Base-by-base conservation (phyloP, 2,113 vertebrate genomes). In the Prunella fulvescens region DNA sequence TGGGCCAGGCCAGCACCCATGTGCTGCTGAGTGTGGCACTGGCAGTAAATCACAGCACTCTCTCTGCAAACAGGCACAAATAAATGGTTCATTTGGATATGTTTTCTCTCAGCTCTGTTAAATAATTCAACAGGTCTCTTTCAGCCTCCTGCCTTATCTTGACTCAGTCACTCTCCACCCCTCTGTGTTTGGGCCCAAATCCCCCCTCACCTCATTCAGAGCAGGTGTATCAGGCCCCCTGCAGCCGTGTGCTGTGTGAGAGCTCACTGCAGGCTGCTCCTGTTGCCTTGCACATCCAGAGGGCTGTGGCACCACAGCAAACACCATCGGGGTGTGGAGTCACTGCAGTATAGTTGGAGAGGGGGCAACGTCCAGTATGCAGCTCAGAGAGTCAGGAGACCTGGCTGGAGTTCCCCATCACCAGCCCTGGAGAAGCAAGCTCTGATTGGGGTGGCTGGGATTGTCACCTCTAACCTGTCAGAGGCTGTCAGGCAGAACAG, bases 341-440 rank as follows among this genome's bases (percentile, higher is more conserved):
- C 42, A 19, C 57, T 47, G 35, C 44, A 9, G 10, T 0, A 3
- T 10, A 50, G 16, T 4, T 9, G 22, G 67, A 8, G 16, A 25
- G n/a, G 13, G 42, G 8, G 31, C 0, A 7, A 37, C 0, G 0
- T 18, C 25, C 42, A 2, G 10, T 10, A 8, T 29, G 23, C 20
- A 17, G 54, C 23, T 86, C 47, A 65, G 14, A 15, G 28, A 45
- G 18, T 22, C 15, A 8, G 13, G 58, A 77, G 10, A 61, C 19
- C 19, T 40, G 40, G 25, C 33, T 73, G 71, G 20, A 73, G 25
- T 51, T 72, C 12, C 7, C 4, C 31, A 20, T 50, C 72, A 24
- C 15, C 45, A 56, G 65, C 48, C 44, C 58, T 71, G 48, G 56
- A 77, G 57, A 54, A 71, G 24, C 9, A 19, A 23, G 73, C 47